Conservation (phyloP, 2,113 vertebrate genomes). For the Menidia beryllina region DNA sequence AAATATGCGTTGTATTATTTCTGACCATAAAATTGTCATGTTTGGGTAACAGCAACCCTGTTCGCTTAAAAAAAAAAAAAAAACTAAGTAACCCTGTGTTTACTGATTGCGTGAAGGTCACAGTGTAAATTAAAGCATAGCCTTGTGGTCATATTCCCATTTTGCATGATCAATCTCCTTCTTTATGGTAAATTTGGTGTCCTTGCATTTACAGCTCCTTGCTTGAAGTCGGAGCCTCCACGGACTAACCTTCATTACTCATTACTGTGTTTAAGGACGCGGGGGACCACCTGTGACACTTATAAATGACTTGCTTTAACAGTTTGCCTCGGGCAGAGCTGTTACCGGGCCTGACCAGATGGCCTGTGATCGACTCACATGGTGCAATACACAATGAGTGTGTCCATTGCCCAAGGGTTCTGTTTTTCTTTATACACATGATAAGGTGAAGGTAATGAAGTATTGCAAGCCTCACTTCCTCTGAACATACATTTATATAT, state of each 20-base stretch:
- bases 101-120: constrained; percentile 45
- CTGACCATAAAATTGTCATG: too few relatives aligned
- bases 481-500: constrained; percentile 4
- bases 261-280: constrained; percentile 72
- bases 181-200: constrained; percentile 57
- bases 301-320: constrained; percentile 76
- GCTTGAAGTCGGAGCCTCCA: constrained; percentile 64
- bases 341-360: constrained; percentile 68
- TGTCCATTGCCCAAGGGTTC: constrained; percentile 44
- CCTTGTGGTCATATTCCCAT: constrained; percentile 53
- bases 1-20: too few relatives aligned
- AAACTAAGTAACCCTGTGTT: background rate
- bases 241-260: constrained; percentile 69
- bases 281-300: constrained; percentile 72
- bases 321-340: constrained; percentile 63
- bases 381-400: constrained; percentile 52
- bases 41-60: background rate
- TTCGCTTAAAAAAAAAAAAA: background rate
- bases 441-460: constrained; percentile 31
- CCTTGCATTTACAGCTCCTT: constrained; percentile 63
- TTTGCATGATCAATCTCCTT: constrained; percentile 39
- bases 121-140: constrained; percentile 46
- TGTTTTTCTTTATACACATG: constrained; percentile 37
- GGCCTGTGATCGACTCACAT: constrained; percentile 68
- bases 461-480: background rate